Evolutionary conservation across 1,140 invertebrate species (phyloP), one percentile per base, ranked within the genome.

Genomic region (Sminthurinus signatus): DNA sequence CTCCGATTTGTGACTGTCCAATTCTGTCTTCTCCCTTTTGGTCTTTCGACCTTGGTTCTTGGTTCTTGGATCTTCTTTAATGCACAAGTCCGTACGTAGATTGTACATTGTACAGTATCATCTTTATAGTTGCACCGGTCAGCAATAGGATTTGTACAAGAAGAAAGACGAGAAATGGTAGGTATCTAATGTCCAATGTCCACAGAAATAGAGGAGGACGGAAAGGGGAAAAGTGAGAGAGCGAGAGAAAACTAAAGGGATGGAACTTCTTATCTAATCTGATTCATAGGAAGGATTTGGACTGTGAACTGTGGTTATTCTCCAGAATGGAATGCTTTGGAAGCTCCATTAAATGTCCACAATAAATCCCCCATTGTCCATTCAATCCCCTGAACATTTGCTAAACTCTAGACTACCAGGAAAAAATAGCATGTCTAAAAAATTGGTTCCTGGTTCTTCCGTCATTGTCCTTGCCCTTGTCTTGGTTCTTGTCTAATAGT

Each of bases 361-460:
- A 61, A 66, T 66, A 66, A 66, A 66, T 66, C 60, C 32, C n/a
- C 50, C 55, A 58, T 42, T 64, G 62, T 46, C 52, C 36, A 58
- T 51, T 62, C 60, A 62, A 54, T 62, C 50, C 36, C 52, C 36
- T 32, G 60, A 50, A 62, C 60, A 62, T 62, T 62, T 54, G 48
- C 50, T 62, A 25, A 44, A n/a, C n/a, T n/a, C n/a, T n/a, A n/a
- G n/a, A 57, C 44, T 57, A 21, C 43, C 52, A 52, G 39, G 14
- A 56, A 12, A 50, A 32, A 36, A 44, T 36, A 56, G 39, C 52
- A 62, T 54, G 60, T 62, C 60, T 32, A 51, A 60, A 46, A 44
- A 62, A 63, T 63, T 44, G 52, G 51, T 57, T 56, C 54, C 44
- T n/a, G n/a, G n/a, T n/a, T n/a, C n/a, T n/a, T n/a, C n/a, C n/a